phyloP scores from a whole-genome alignment of 2,113 vertebrate genomes.

The Chunga burmeisteri region DNA sequence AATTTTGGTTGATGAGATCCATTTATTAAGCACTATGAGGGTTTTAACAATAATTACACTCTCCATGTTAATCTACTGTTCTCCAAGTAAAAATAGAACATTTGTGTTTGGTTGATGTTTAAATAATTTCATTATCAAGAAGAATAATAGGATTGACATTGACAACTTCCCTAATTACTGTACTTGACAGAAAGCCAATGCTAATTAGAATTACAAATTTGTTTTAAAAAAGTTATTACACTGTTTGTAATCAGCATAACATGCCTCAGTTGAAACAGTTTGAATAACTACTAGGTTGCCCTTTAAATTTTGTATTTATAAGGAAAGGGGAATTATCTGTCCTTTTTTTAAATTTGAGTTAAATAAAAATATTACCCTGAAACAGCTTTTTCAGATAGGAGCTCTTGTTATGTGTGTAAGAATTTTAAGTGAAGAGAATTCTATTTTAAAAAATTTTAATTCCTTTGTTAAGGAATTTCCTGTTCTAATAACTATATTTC shows the following conservation, averaged over 20 bases:
- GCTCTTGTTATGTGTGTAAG: not conserved
- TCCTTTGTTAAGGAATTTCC: not conserved
- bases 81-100: constrained; percentile 53
- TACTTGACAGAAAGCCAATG: constrained; percentile 66
- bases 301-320: constrained; percentile 49
- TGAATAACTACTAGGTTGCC: constrained; percentile 28
- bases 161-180: constrained; percentile 70
- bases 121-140: constrained; percentile 76
- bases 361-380: not conserved
- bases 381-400: not conserved
- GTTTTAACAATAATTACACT: constrained; percentile 49
- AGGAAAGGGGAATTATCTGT: constrained; percentile 23
- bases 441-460: not conserved
- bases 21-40: constrained; percentile 44
- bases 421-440: not conserved
- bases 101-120: constrained; percentile 66
- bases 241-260: constrained; percentile 55
- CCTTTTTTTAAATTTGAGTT: not conserved
- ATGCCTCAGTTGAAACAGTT: constrained; percentile 33
- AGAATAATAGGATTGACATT: constrained; percentile 74
- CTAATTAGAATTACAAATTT: constrained; percentile 69
- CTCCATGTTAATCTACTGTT: constrained; percentile 38
- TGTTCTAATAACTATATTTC: not conserved
- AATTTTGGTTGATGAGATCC: constrained; percentile 15
- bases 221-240: not conserved